phyloP scores from a whole-genome alignment of 92 coral and sea anemone genomes.

The Palythoa grandis region DNA sequence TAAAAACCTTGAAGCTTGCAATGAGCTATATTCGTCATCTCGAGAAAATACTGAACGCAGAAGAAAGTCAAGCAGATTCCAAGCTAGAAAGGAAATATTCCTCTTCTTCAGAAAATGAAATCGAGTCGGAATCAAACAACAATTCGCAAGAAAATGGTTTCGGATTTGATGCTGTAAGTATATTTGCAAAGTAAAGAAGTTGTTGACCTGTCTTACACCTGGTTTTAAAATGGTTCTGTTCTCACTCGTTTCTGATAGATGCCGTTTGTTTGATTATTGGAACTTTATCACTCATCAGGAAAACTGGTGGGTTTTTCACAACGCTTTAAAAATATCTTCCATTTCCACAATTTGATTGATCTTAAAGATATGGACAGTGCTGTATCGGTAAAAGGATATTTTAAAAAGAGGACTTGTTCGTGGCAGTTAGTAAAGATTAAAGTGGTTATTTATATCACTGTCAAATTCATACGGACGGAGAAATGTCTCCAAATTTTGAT shows the following conservation, averaged over 20 bases:
- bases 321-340: background rate
- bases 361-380: background rate
- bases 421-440: background rate
- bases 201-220: background rate
- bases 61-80: slow-evolving; percentile 45
- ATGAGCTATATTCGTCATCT: slow-evolving; percentile 99
- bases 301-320: background rate
- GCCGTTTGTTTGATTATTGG: background rate
- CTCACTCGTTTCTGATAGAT: background rate
- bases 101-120: slow-evolving; percentile 40
- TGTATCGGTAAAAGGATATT: background rate
- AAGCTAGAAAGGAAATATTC: slow-evolving; percentile 32
- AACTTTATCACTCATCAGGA: background rate
- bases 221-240: background rate
- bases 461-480: background rate
- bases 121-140: slow-evolving; percentile 11
- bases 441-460: background rate
- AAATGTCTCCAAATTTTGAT: background rate
- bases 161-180: slow-evolving; percentile 48
- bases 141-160: slow-evolving; percentile 42
- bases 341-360: slow-evolving; percentile 17
- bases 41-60: slow-evolving; percentile 83
- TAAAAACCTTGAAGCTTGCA: slow-evolving; percentile 96
- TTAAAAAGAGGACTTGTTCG: background rate
- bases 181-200: slow-evolving; percentile 5